phyloP scores from a whole-genome alignment of 2,113 vertebrate species.

The Percina caprodes region DNA sequence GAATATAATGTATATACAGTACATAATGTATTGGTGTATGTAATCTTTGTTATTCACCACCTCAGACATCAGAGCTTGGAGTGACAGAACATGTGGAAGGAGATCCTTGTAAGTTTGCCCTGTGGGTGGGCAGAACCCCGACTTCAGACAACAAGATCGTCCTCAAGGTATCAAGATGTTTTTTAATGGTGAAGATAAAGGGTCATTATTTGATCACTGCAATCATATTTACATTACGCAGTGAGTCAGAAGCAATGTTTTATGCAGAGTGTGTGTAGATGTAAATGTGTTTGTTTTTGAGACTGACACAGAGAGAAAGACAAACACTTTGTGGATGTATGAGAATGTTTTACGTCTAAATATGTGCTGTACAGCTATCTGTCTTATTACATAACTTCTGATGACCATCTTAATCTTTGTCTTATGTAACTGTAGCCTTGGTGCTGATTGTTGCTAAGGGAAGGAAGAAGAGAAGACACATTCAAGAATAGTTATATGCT shows the following conservation, averaged over 20 bases:
- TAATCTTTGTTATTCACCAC: not conserved
- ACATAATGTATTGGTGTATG: no score
- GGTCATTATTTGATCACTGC: not conserved
- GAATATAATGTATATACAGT: no score
- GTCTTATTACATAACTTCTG: constrained; percentile 35
- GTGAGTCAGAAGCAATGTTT: constrained; percentile 59
- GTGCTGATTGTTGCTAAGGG: constrained; percentile 58
- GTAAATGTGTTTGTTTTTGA: constrained; percentile 10
- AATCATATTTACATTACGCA: not conserved
- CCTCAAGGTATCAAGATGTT: constrained; percentile 89
- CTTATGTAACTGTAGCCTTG: constrained; percentile 54
- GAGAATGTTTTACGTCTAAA: constrained; percentile 18
- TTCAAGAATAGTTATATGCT: constrained; percentile 10
- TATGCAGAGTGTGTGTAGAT: constrained; percentile 24
- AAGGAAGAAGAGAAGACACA: constrained; percentile 31
- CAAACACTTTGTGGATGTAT: not conserved
- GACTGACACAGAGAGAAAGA: constrained; percentile 3
- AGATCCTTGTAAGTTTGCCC: constrained; percentile 97
- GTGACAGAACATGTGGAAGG: constrained; percentile 99
- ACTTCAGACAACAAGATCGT: constrained; percentile 99
- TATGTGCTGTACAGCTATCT: constrained; percentile 27
- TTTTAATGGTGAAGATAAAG: not conserved
- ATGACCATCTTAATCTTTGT: constrained; percentile 32
- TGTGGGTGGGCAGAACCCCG: constrained; percentile 98
- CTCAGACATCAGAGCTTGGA: constrained; percentile 96